phyloP scores from a whole-genome alignment of 2,888 invertebrate species.

The Rapana venosa region DNA sequence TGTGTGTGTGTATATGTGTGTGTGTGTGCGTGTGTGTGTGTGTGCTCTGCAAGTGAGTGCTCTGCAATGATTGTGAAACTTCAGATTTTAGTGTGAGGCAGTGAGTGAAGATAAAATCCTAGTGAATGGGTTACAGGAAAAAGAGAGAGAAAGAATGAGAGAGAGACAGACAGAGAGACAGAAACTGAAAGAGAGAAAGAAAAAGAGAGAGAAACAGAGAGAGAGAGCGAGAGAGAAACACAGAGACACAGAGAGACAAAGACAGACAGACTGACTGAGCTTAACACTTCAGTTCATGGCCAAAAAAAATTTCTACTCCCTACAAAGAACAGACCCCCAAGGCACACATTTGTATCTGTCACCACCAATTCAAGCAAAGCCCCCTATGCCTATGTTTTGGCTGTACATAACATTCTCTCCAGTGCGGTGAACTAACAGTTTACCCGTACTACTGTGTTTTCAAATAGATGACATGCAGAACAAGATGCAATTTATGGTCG shows the following conservation, averaged over 20 bases:
- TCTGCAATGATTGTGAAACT: background rate
- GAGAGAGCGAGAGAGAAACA: background rate
- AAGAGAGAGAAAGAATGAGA: background rate
- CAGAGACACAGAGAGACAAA: background rate
- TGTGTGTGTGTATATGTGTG: background rate
- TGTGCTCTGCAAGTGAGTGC: too few relatives aligned
- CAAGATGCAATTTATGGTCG: background rate
- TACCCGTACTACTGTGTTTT: background rate
- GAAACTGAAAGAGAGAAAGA: background rate
- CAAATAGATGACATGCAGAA: constrained; percentile 2
- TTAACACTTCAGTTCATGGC: background rate
- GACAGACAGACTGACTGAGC: background rate
- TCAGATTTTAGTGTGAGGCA: background rate
- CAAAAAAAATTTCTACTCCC: background rate
- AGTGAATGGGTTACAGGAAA: background rate
- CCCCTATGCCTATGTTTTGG: background rate
- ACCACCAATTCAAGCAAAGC: background rate
- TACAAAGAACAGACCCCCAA: background rate
- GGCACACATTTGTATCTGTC: background rate
- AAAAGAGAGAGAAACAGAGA: background rate
- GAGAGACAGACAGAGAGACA: background rate
- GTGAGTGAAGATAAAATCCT: background rate
- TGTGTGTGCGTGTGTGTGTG: background rate
- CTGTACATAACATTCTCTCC: background rate
- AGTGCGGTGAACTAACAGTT: background rate